Evolutionary conservation across 2,113 vertebrate species (phyloP), one percentile per base, ranked within the genome.

Genomic region (Hypocryptadius cinnamomeus): DNA sequence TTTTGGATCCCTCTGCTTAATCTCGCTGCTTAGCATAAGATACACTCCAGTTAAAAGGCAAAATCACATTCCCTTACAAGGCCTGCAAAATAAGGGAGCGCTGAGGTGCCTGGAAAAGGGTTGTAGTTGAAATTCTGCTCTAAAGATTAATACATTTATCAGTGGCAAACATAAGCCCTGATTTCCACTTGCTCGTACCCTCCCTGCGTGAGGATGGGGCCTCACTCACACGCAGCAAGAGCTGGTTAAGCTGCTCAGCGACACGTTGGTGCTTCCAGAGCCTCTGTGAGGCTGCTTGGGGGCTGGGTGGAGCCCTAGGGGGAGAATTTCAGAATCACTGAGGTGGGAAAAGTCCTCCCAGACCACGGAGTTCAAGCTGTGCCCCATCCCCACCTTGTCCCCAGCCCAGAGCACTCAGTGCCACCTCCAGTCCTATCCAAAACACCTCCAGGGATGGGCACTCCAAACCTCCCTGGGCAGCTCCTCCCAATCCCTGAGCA

Each of bases 11-110:
- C 80, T 56, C 63, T 4, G 56, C 93, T 95, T 97, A 96, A 97
- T 96, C 96, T 96, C 33, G 6, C 95, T 95, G 96, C 94, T 96
- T 95, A 96, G 94, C 96, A 97, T 95, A 97, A 96, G 93, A 97
- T 97, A 96, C 95, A 96, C 95, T 97, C 89, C 90, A 95, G 95
- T 95, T 97, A 93, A 94, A 97, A 95, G 76, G 94, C 92, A 48
- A 93, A 95, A 95, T 94, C 95, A 96, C 93, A 92, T 95, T 96
- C 93, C 89, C 85, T 95, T 96, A 96, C 95, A 96, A 94, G 95
- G 90, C 68, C 93, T 93, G 91, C 71, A 79, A 89, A 93, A 95
- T 76, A 87, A 94, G 24, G 11, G 90, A 91, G 79, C 7, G 64
- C 84, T 20, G 94, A 94, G 93, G 95, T 94, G 88, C 89, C 90